Conservation (phyloP, 2,888 invertebrate species). For the Limnephilus lunatus region DNA sequence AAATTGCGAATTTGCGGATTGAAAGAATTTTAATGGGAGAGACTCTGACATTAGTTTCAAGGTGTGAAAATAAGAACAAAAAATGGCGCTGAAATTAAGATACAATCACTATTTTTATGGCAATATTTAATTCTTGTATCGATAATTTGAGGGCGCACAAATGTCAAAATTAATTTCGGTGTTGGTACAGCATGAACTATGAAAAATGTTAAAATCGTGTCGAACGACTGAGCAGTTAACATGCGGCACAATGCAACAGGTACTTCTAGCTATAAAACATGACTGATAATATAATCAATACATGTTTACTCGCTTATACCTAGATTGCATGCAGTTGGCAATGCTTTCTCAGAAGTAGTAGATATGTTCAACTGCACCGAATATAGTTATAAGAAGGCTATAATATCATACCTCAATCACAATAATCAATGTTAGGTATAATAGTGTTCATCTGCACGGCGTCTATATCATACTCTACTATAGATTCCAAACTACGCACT, state of each 20-base stretch:
- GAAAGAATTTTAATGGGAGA: background rate
- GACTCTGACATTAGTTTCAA: background rate
- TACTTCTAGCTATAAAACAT: background rate
- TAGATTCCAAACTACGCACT: no score
- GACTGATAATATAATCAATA: background rate
- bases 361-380: no score
- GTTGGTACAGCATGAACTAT: constrained; percentile 7
- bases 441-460: no score
- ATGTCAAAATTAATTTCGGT: constrained; percentile 40
- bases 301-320: no score
- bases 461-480: no score
- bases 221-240: constrained; percentile 35
- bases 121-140: constrained; percentile 4
- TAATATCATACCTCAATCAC: no score
- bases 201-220: constrained; percentile 11
- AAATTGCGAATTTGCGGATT: background rate
- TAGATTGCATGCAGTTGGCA: no score
- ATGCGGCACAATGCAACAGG: background rate
- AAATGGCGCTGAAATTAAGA: background rate
- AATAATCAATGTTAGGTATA: no score
- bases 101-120: constrained; percentile 17
- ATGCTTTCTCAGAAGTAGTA: no score
- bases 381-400: no score
- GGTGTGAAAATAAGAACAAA: constrained; percentile 3
- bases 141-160: constrained; percentile 20